These are phyloP conservation scores for Aptenodytes forsteri DNA, from an alignment of 2,113 vertebrate species.

Conservation along the genomic window DNA sequence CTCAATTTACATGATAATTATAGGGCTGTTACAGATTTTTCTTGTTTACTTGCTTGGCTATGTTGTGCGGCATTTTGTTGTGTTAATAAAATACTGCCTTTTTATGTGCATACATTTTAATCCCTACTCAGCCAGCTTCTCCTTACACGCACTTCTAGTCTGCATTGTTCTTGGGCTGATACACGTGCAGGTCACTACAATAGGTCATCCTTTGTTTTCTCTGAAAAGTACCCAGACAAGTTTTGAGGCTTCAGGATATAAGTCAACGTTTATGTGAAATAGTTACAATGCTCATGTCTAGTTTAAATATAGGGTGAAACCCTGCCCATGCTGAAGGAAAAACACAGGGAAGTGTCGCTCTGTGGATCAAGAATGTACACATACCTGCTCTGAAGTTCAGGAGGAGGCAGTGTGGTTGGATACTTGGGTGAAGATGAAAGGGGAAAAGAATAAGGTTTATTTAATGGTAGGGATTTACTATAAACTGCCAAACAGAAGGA, in stretches of 20 bases:
- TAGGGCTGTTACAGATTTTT: not conserved
- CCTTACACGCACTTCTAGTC: not conserved
- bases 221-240: not conserved
- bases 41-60: not conserved
- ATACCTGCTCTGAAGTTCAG: conserved; percentile 50
- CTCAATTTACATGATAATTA: conserved; percentile 31
- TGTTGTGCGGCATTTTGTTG: not conserved
- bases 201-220: conserved; percentile 15
- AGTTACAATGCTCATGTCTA: not conserved
- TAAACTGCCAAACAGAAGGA: conserved; percentile 29
- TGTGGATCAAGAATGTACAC: conserved; percentile 21
- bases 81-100: conserved; percentile 11
- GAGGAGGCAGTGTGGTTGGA: conserved; percentile 19
- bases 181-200: not conserved
- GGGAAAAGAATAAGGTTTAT: conserved; percentile 6
- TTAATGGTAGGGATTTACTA: conserved; percentile 24
- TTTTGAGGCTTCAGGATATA: conserved; percentile 23
- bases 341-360: not conserved
- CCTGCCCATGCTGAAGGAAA: not conserved
- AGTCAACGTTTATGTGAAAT: not conserved
- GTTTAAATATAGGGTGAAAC: conserved; percentile 46
- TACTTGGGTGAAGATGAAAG: conserved; percentile 59
- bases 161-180: not conserved
- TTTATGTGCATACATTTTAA: not conserved
- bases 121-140: not conserved